Evolutionary conservation across 2,113 vertebrate species (phyloP), one percentile per base, ranked within the genome.

Genomic region (Piprites chloris): DNA sequence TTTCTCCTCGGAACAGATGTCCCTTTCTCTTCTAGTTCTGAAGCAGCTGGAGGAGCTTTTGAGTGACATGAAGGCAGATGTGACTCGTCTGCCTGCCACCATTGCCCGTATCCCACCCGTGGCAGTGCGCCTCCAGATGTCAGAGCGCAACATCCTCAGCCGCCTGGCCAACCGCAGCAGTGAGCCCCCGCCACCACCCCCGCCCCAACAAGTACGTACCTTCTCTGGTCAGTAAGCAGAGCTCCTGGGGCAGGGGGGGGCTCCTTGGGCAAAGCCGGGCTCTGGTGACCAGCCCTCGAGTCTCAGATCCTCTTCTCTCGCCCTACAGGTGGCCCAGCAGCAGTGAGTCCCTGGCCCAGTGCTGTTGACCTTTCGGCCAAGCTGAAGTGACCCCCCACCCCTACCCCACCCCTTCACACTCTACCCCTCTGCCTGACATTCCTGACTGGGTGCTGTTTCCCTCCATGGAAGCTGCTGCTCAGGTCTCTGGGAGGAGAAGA

Each of bases 1-100:
- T 49, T 76, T 62, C 16, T 42, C 24, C 14, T 95, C 65, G n/a
- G 65, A 95, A 84, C 80, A 44, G 41, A 13, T 77, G 33, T 53
- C 35, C 49, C 49, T 97, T 76, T 96, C 56, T 77, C 85, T 72
- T 97, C 61, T 97, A 99, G 99, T 99, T 95, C 98, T 99, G 94
- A 99, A 99, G 98, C 99, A 99, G 97, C 97, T 99, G n/a, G 99
- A 99, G 97, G 99, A 99, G 96, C 97, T 99, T 68, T 96, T 99
- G 93, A 99, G 99, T 74, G 99, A 99, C 97, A 99, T 99, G 99
- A 99, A 99, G 97, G 99, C 99, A 0, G 99, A 99, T 69, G 99
- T 99, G 92, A 99, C 99, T 1, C 98, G 99, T 47, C 98, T 99
- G 92, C 99, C 99, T 7, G 99, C 99, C 32, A 99, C 99, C 53